Conservation (phyloP, 2,797 vertebrate species). For the Apogon hyalosoma region DNA sequence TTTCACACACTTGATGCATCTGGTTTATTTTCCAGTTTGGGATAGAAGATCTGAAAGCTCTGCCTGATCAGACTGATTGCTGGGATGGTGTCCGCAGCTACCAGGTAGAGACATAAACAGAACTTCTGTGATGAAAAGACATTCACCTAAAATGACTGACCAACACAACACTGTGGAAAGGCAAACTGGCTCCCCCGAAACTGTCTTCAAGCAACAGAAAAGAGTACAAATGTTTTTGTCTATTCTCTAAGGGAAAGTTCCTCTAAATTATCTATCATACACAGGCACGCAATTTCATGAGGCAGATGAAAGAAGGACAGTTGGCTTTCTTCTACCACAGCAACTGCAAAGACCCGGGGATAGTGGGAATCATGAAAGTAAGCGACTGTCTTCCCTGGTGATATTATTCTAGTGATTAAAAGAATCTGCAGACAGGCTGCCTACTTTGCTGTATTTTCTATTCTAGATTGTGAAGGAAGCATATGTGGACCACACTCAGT, state of each 20-base stretch:
- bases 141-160: conserved; percentile 6
- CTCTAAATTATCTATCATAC: conserved; percentile 10
- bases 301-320: conserved; percentile 91
- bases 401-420: not conserved
- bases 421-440: not conserved
- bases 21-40: conserved; percentile 87
- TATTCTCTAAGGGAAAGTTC: not conserved
- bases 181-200: too few relatives aligned
- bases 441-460: conserved; percentile 6
- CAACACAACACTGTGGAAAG: not conserved
- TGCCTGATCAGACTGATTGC: conserved; percentile 90
- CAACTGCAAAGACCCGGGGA: conserved; percentile 96
- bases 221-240: not conserved
- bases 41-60: conserved; percentile 93
- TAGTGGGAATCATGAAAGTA: conserved; percentile 91
- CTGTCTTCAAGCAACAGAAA: not conserved
- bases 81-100: conserved; percentile 99
- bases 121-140: conserved; percentile 1
- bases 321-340: conserved; percentile 98
- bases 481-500: conserved; percentile 97
- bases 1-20: not conserved
- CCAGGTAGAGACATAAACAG: conserved; percentile 83
- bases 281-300: conserved; percentile 96
- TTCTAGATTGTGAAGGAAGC: conserved; percentile 93
- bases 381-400: conserved; percentile 21